Conservation (phyloP, 2,797 vertebrate genomes). For the Microctenopoma stevenorrisi region DNA sequence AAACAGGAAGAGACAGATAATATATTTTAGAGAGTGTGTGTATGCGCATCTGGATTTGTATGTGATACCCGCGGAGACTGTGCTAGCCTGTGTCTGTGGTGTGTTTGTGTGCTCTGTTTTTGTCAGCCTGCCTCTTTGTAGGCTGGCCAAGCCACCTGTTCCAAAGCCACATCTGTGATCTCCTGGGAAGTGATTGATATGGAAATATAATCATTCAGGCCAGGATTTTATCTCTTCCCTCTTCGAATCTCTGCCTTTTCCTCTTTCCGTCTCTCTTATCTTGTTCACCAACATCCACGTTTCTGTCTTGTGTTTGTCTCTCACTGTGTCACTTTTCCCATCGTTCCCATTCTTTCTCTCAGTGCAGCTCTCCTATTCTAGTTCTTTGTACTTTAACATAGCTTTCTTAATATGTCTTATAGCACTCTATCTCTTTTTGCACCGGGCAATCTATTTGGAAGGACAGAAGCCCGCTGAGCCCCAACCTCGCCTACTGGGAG, state of each 20-base stretch:
- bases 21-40: constrained; percentile 37
- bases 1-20: constrained; percentile 20
- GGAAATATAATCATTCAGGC: constrained; percentile 88
- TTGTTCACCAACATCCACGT: constrained; percentile 61
- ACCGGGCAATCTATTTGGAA: constrained; percentile 74
- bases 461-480: constrained; percentile 69
- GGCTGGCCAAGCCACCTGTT: constrained; percentile 87
- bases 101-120: constrained; percentile 74
- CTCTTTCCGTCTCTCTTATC: constrained; percentile 65
- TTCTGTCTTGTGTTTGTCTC: constrained; percentile 67
- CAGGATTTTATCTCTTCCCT: constrained; percentile 79
- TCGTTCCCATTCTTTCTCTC: constrained; percentile 24
- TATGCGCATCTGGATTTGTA: constrained; percentile 40
- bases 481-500: constrained; percentile 73
- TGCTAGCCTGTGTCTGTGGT: constrained; percentile 52
- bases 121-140: constrained; percentile 82
- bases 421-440: constrained; percentile 56
- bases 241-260: constrained; percentile 42
- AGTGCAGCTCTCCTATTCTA: constrained; percentile 38
- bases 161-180: constrained; percentile 87
- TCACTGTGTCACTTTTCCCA: constrained; percentile 40
- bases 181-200: constrained; percentile 88
- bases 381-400: constrained; percentile 61
- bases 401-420: constrained; percentile 57
- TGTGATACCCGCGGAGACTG: constrained; percentile 44